Conservation (phyloP, 2,113 vertebrate genomes). For the Mionectes macconnelli region DNA sequence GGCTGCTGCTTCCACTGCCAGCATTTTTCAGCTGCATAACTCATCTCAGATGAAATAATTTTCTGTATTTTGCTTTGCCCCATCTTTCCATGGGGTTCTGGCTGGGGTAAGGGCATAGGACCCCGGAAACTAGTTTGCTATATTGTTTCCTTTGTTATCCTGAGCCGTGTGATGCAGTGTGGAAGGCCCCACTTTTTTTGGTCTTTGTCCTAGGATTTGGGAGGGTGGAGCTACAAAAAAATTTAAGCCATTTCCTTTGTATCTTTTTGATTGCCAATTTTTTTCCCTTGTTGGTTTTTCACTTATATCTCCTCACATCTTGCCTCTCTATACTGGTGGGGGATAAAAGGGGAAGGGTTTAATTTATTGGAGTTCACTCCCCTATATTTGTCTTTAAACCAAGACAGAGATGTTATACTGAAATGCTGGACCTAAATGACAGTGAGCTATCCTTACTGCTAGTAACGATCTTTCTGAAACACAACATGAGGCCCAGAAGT, state of each 20-base stretch:
- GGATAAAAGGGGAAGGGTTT: neutral
- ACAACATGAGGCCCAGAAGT: neutral
- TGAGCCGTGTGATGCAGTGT: neutral
- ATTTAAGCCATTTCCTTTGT: neutral
- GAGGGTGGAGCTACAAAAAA: neutral
- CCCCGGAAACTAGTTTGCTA: neutral
- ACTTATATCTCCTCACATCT: neutral
- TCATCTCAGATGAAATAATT: neutral
- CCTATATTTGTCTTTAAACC: neutral
- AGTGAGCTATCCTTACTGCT: neutral
- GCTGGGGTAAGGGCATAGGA: neutral
- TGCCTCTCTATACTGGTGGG: neutral
- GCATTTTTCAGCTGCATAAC: neutral
- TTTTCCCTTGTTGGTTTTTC: neutral
- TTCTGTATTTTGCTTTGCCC: neutral
- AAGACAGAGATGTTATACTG: neutral
- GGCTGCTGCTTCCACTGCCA: neutral
- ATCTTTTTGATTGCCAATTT: neutral
- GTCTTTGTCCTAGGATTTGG: neutral
- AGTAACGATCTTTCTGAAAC: neutral
- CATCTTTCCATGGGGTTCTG: neutral
- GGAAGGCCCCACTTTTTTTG: neutral
- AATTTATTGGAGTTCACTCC: neutral
- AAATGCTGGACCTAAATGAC: accelerated
- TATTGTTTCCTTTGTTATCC: neutral